Percentiles rank a stretch among this genome's conserved stretches.
Conservation (phyloP, 2,113 vertebrate genomes). For the Sinocyclocheilus rhinocerous region DNA sequence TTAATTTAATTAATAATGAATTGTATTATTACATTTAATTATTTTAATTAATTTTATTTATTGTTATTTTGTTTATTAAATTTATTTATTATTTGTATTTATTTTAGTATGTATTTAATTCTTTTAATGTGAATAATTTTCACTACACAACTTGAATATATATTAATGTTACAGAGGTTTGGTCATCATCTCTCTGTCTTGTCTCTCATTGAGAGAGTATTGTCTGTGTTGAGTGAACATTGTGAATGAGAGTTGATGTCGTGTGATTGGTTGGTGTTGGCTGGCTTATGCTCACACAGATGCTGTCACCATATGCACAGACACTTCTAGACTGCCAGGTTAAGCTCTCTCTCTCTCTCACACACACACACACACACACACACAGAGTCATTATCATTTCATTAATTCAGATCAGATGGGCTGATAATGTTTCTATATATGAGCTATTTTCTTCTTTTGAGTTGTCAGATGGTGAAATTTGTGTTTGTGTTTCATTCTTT, state of each 20-base stretch:
- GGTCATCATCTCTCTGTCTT: background rate
- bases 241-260: conserved; percentile 69
- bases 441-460: background rate
- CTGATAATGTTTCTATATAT: background rate
- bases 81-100: too few species aligned
- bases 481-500: background rate
- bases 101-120: background rate
- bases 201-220: conserved; percentile 65
- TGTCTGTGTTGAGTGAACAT: conserved; percentile 64
- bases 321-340: background rate
- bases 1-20: too few species aligned
- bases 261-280: conserved; percentile 14
- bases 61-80: too few species aligned
- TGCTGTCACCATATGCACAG: conserved; percentile 48
- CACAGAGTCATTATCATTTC: background rate
- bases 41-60: too few species aligned
- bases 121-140: too few species aligned
- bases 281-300: conserved; percentile 29
- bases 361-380: background rate
- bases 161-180: background rate
- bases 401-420: background rate
- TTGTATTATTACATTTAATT: too few species aligned
- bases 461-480: background rate
- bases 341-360: conserved; percentile 20
- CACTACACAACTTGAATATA: too few species aligned